These are phyloP conservation scores for Ivindomyrus marchei DNA, from an alignment of 2,113 vertebrate species.

Conservation along the genomic window DNA sequence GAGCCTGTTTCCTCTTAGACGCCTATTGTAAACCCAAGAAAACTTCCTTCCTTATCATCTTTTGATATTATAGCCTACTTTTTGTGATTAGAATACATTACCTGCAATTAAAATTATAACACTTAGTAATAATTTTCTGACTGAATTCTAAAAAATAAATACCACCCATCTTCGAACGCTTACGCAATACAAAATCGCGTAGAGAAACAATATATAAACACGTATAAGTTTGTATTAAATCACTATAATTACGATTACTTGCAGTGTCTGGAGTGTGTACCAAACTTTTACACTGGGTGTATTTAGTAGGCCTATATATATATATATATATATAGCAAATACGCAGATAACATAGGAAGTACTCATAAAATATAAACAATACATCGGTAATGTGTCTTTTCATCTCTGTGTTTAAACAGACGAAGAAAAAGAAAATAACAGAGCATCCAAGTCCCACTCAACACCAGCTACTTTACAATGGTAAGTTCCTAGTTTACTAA, in stretches of 20 bases:
- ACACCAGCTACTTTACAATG: slow-evolving; percentile 96
- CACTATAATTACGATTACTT: background rate
- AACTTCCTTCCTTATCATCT: background rate
- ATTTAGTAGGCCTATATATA: background rate
- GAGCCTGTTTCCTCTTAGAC: background rate
- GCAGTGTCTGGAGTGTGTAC: background rate
- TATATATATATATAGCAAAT: background rate
- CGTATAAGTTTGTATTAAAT: background rate
- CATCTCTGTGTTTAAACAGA: slow-evolving; percentile 60
- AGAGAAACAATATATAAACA: background rate
- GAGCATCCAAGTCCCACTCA: slow-evolving; percentile 95
- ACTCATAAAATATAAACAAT: background rate
- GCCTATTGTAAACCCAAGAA: background rate
- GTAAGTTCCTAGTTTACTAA: slow-evolving; percentile 56
- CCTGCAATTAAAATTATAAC: background rate
- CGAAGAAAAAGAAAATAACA: slow-evolving; percentile 97
- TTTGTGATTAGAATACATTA: background rate
- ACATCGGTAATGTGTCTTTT: background rate
- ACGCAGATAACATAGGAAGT: background rate
- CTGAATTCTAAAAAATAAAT: background rate
- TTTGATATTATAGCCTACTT: background rate
- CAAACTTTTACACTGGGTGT: background rate
- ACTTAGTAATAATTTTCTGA: background rate
- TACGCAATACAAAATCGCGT: background rate
- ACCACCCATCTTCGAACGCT: background rate